Conservation (phyloP, 1,140 invertebrate genomes). For the Lerema accius region DNA sequence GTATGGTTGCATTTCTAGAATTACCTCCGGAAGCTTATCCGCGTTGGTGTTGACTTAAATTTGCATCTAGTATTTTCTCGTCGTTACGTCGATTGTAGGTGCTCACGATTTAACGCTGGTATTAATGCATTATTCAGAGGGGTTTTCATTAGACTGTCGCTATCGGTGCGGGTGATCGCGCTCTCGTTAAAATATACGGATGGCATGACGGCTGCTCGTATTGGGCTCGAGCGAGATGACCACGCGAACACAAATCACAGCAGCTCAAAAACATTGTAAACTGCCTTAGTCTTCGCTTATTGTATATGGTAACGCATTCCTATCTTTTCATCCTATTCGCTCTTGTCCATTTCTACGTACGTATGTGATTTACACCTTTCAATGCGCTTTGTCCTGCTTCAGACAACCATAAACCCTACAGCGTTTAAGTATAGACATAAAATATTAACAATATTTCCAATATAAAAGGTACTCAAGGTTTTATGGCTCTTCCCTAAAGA, state of each 20-base stretch:
- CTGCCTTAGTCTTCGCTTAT: constrained; percentile 35
- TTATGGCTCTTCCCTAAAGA: not conserved
- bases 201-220: constrained; percentile 79
- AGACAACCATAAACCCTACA: constrained; percentile 25
- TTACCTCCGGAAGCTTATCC: constrained; percentile 71
- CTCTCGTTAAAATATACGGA: constrained; percentile 81
- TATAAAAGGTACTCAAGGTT: constrained; percentile 2
- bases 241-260: constrained; percentile 60
- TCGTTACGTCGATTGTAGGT: constrained; percentile 72
- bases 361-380: constrained; percentile 25
- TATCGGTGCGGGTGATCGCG: constrained; percentile 75
- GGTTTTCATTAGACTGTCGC: constrained; percentile 78
- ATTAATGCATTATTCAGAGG: constrained; percentile 82
- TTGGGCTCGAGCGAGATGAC: constrained; percentile 51
- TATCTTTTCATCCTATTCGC: constrained; percentile 7
- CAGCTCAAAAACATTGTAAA: constrained; percentile 42
- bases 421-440: constrained; percentile 13
- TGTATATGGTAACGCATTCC: constrained; percentile 10
- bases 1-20: constrained; percentile 64
- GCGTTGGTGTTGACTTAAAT: constrained; percentile 72
- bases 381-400: constrained; percentile 34
- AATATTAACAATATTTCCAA: constrained; percentile 8
- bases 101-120: constrained; percentile 81
- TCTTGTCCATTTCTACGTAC: not conserved
- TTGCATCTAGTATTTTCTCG: constrained; percentile 77